Evolutionary conservation across 2,113 vertebrate genomes (phyloP).

Genomic region (Oreochromis tanganicae): DNA sequence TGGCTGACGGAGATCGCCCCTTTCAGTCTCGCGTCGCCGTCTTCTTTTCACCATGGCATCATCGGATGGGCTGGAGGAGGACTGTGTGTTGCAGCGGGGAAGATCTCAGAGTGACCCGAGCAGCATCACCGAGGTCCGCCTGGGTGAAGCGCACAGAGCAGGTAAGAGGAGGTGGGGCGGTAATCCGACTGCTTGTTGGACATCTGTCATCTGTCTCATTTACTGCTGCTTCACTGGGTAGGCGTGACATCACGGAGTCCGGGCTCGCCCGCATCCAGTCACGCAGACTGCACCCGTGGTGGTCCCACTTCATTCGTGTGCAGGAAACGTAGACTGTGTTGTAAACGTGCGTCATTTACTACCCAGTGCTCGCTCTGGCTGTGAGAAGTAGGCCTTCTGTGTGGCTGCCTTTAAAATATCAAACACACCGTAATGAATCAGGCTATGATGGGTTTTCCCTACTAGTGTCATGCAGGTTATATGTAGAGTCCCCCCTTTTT

Average conservation of each 20-base stretch:
- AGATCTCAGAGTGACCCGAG: constrained; percentile 93
- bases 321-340: constrained; percentile 11
- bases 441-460: not conserved
- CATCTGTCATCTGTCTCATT: not conserved
- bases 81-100: constrained; percentile 82
- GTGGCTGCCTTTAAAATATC: not conserved
- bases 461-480: not conserved
- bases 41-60: constrained; percentile 78
- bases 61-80: constrained; percentile 75
- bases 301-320: constrained; percentile 11
- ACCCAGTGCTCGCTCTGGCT: not conserved
- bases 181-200: not conserved
- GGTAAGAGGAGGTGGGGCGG: constrained; percentile 60
- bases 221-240: not conserved
- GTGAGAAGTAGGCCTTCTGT: not conserved
- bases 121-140: constrained; percentile 80
- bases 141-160: constrained; percentile 73
- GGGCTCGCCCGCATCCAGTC: not conserved
- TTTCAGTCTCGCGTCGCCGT: constrained; percentile 23
- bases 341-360: constrained; percentile 38
- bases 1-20: constrained; percentile 57
- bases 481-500: not conserved
- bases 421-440: not conserved
- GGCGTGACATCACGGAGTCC: not conserved
- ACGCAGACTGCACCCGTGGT: not conserved